Percentiles rank a stretch among this genome's conserved stretches.
phyloP scores from a whole-genome alignment of 2,113 vertebrate genomes.

The Pyrgilauda ruficollis region DNA sequence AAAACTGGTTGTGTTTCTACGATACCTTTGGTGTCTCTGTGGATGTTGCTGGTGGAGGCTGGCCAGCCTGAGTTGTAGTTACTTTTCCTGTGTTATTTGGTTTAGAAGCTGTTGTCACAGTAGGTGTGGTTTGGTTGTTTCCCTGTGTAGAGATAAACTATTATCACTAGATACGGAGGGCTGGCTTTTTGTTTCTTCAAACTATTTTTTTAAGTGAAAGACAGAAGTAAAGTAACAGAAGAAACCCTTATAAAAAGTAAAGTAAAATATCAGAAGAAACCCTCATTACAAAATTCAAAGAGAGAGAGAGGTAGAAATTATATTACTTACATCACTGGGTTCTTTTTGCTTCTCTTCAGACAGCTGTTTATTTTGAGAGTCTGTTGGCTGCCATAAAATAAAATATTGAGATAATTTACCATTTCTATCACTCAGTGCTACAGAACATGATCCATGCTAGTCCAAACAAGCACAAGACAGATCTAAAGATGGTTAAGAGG shows the following conservation, averaged over 20 bases:
- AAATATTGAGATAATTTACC: background rate
- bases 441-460: accelerated
- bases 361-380: constrained; percentile 12
- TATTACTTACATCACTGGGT: constrained; percentile 33
- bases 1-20: background rate
- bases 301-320: background rate
- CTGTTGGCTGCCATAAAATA: constrained; percentile 36
- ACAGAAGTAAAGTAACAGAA: background rate
- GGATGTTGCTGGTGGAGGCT: background rate
- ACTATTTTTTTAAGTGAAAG: accelerated
- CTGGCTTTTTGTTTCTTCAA: background rate
- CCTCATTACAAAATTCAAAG: background rate
- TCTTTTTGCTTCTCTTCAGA: constrained; percentile 57
- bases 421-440: background rate
- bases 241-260: background rate
- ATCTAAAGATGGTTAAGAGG: background rate
- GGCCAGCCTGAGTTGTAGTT: background rate
- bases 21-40: constrained; percentile 54
- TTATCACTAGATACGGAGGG: accelerated
- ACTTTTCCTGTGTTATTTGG: constrained; percentile 27
- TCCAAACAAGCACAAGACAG: background rate
- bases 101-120: constrained; percentile 1
- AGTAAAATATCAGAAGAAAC: background rate
- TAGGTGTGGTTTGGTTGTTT: constrained; percentile 6
- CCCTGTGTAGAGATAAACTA: constrained; percentile 19